Conservation (phyloP, 2,113 vertebrate genomes). For the Platichthys stellatus region DNA sequence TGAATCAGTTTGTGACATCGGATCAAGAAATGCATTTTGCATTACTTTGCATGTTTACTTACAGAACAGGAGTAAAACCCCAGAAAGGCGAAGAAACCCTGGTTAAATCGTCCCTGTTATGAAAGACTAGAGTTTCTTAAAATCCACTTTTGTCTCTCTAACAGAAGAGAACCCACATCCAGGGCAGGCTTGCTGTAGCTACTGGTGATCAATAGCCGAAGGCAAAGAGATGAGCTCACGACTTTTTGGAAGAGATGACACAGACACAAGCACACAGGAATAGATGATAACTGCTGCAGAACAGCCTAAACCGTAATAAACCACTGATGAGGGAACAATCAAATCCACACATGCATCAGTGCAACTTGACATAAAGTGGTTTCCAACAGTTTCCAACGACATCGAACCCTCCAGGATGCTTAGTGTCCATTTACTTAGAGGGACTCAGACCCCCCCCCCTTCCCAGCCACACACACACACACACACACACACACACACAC, state of each 20-base stretch:
- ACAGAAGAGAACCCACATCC: slow-evolving; percentile 43
- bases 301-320: neutral
- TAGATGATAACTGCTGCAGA: neutral
- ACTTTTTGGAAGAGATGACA: slow-evolving; percentile 28
- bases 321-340: neutral
- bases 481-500: neutral
- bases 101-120: no score
- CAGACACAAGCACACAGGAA: slow-evolving; percentile 7
- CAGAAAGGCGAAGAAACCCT: neutral
- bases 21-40: no score
- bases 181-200: slow-evolving; percentile 6
- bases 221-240: slow-evolving; percentile 39
- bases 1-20: no score
- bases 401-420: slow-evolving; percentile 45
- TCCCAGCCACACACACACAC: neutral
- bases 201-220: slow-evolving; percentile 26
- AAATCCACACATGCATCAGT: neutral
- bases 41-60: no score
- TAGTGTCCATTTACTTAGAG: slow-evolving; percentile 61
- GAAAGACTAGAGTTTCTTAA: no score
- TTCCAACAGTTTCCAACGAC: slow-evolving; percentile 64
- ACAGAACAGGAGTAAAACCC: no score
- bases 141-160: neutral
- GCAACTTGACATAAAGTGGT: neutral
- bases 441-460: slow-evolving; percentile 11